Evolutionary conservation across 2,113 vertebrate species (phyloP).

Genomic region (Chionis minor): DNA sequence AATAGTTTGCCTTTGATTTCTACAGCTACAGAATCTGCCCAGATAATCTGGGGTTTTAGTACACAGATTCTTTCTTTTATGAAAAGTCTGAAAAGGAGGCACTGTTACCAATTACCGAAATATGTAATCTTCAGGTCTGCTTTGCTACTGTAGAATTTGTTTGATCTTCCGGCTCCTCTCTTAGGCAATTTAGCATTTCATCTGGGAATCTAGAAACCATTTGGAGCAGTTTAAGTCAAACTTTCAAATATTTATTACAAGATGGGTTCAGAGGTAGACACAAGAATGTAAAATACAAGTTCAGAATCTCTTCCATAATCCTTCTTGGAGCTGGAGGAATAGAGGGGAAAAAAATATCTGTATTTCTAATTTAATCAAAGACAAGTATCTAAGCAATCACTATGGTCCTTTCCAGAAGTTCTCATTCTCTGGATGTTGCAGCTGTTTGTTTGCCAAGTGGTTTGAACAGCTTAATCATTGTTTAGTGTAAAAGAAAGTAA

Average conservation of each 20-base stretch:
- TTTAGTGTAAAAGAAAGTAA: conserved; percentile 45
- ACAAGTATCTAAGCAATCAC: not conserved
- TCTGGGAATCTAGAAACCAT: conserved; percentile 24
- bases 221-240: conserved; percentile 33
- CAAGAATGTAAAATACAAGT: conserved; percentile 20
- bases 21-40: not conserved
- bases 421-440: not conserved
- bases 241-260: conserved; percentile 38
- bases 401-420: not conserved
- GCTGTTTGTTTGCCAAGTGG: conserved; percentile 25
- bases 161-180: conserved; percentile 29
- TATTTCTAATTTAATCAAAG: conserved; percentile 35
- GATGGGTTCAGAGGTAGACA: not conserved
- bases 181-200: conserved; percentile 15
- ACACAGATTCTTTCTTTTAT: not conserved
- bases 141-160: not conserved
- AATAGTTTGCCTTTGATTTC: not conserved
- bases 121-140: not conserved
- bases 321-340: not conserved
- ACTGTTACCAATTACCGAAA: conserved; percentile 12
- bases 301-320: not conserved
- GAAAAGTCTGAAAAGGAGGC: not conserved
- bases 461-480: conserved; percentile 45
- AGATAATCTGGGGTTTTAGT: not conserved
- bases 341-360: not conserved